These are phyloP conservation scores for Chelonoidis abingdonii DNA, from an alignment of 2,113 vertebrate species.

Conservation along the genomic window DNA sequence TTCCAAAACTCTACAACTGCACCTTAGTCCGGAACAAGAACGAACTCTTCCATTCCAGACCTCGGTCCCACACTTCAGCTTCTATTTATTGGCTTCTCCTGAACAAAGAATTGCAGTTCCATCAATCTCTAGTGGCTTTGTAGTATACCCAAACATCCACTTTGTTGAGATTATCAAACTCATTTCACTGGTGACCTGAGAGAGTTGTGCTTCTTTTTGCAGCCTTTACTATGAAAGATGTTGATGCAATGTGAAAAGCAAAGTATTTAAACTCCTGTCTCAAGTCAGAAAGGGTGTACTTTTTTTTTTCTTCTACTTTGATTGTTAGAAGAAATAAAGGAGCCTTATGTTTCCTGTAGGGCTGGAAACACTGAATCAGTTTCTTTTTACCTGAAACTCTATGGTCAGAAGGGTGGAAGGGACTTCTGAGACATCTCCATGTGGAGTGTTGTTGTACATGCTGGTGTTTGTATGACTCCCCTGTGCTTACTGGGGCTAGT, in stretches of 20 bases:
- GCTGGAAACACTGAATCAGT: constrained; percentile 25
- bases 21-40: not conserved
- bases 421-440: not conserved
- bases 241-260: not conserved
- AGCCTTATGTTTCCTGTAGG: constrained; percentile 41
- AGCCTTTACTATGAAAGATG: not conserved
- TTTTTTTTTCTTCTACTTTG: not conserved
- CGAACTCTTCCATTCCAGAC: not conserved
- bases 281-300: not conserved
- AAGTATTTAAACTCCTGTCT: not conserved
- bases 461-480: not conserved
- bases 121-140: not conserved
- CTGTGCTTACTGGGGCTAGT: not conserved
- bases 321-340: constrained; percentile 12
- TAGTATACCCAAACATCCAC: not conserved
- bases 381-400: not conserved
- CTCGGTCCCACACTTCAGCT: not conserved
- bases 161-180: not conserved
- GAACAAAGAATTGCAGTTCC: constrained; percentile 16
- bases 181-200: not conserved
- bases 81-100: not conserved
- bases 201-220: not conserved
- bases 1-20: not conserved
- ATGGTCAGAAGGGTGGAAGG: constrained; percentile 26
- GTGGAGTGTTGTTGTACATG: not conserved